Percentiles rank a stretch among this genome's conserved stretches.
These are phyloP conservation scores for Diarsia brunnea DNA, from an alignment of 2,888 invertebrate species.

Conservation along the genomic window DNA sequence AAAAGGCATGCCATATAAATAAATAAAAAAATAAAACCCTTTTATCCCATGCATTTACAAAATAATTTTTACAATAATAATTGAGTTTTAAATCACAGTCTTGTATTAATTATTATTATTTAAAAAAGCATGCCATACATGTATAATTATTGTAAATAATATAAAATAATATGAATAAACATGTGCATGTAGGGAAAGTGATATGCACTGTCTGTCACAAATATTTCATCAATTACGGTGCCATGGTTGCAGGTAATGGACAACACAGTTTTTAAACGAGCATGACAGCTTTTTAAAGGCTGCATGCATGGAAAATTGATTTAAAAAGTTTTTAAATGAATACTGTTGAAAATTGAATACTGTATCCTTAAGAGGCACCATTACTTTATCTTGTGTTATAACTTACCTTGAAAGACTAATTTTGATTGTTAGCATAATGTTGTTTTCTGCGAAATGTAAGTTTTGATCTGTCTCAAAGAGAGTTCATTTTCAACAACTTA, in stretches of 20 bases:
- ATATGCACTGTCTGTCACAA: conserved; percentile 2
- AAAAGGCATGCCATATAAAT: no score
- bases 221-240: conserved; percentile 9
- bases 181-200: not conserved
- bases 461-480: not conserved
- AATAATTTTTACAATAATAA: no score
- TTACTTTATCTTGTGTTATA: not conserved
- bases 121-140: no score
- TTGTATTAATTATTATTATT: no score
- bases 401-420: not conserved
- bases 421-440: not conserved
- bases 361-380: not conserved
- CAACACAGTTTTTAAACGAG: conserved; percentile 9
- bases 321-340: not conserved
- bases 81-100: no score
- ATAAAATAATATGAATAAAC: no score
- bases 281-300: conserved; percentile 29
- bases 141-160: no score
- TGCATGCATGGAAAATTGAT: not conserved
- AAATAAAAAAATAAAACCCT: no score
- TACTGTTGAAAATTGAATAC: not conserved
- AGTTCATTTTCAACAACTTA: conserved; percentile 36
- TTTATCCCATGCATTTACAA: no score
- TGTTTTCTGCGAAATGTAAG: not conserved
- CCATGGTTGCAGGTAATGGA: not conserved